Evolutionary conservation across 2,888 invertebrate genomes (phyloP).

Genomic region (Hirtodrosophila confusa): DNA sequence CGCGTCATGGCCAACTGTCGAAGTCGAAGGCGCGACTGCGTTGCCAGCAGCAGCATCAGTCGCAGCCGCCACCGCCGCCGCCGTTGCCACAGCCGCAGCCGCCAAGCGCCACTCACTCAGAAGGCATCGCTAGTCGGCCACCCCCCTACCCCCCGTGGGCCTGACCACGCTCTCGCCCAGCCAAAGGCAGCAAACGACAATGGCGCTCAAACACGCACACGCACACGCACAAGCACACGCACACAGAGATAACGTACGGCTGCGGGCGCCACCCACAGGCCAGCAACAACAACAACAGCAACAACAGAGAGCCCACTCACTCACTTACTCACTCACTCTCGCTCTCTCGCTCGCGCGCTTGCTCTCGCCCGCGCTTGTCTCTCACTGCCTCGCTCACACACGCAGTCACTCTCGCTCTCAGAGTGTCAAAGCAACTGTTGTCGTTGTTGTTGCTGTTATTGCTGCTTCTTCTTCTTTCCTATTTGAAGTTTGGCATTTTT

Average conservation of each 20-base stretch:
- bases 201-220: conserved; percentile 41
- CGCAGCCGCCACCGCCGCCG: conserved; percentile 22
- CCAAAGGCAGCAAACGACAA: conserved; percentile 45
- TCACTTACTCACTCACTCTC: conserved; percentile 13
- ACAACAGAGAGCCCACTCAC: conserved; percentile 22
- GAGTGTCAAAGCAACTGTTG: conserved; percentile 54
- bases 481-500: too few relatives aligned
- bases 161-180: background rate
- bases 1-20: conserved; percentile 31
- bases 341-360: conserved; percentile 20
- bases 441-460: conserved; percentile 14
- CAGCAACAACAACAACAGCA: conserved; percentile 38
- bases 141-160: too few relatives aligned
- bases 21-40: conserved; percentile 56
- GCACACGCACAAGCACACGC: conserved; percentile 26
- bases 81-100: conserved; percentile 9
- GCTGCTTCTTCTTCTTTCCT: conserved; percentile 1
- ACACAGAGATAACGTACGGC: conserved; percentile 17
- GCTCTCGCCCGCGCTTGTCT: conserved; percentile 14
- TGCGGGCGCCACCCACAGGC: conserved; percentile 65
- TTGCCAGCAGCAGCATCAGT: conserved; percentile 40
- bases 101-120: conserved; percentile 48
- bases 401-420: conserved; percentile 39
- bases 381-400: conserved; percentile 18
- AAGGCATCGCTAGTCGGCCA: conserved; percentile 10